Percentiles rank a stretch among this genome's conserved stretches.
These are phyloP conservation scores for Mormyrus hasselquistii DNA, from an alignment of 2,797 vertebrate species.

Conservation along the genomic window DNA sequence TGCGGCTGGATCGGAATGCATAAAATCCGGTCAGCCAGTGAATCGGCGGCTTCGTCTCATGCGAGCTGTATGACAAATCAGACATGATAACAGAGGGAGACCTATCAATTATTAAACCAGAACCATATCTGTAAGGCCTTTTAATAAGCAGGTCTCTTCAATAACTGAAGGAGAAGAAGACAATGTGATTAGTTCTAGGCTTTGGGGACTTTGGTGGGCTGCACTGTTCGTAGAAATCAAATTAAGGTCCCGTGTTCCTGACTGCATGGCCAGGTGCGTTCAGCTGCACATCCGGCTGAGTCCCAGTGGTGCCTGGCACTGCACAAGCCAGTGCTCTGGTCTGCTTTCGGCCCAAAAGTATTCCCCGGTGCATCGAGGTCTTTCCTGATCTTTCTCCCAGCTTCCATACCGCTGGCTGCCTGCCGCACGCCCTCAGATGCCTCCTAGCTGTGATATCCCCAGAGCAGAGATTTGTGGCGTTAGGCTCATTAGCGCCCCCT, in stretches of 20 bases:
- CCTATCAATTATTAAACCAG: constrained; percentile 16
- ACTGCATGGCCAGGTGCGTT: not conserved
- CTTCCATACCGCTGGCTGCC: not conserved
- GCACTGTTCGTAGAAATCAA: not conserved
- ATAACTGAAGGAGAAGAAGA: not conserved
- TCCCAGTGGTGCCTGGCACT: not conserved
- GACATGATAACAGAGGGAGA: constrained; percentile 13
- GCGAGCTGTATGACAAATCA: constrained; percentile 14
- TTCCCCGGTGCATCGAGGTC: not conserved
- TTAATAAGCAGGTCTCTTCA: constrained; percentile 17
- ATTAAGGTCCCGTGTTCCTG: not conserved
- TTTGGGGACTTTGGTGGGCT: not conserved
- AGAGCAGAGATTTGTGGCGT: not conserved
- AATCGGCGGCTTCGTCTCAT: not conserved
- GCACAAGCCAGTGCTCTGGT: not conserved
- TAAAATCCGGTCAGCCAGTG: not conserved
- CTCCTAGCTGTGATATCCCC: not conserved
- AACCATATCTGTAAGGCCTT: constrained; percentile 15
- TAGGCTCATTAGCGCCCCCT: not conserved
- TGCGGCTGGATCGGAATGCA: not conserved
- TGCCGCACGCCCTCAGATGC: not conserved
- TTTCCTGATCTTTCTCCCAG: not conserved
- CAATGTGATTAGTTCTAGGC: not conserved
- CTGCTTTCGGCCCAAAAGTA: not conserved
- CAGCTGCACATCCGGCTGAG: not conserved